A percentile compares a stretch with the other conserved stretches of the same genome.
Conservation (phyloP, 2,113 vertebrate species). For the Himantopus leucocephalus region DNA sequence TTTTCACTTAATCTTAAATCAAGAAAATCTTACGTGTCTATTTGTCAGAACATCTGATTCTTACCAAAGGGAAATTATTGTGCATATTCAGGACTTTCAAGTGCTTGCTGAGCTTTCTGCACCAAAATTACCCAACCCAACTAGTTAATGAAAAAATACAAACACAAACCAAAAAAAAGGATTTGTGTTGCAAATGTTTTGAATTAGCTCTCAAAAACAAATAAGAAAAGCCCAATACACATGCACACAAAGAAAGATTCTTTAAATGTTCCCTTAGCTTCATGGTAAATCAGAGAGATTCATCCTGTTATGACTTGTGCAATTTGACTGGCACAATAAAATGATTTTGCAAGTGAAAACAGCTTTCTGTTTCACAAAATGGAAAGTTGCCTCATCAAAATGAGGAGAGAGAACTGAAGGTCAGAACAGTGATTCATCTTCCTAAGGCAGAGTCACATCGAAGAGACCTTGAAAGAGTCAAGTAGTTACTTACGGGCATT, state of each 20-base stretch:
- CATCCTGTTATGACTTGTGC: not conserved
- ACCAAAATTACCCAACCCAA: not conserved
- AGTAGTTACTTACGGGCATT: not conserved
- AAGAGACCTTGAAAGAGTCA: slow-evolving; percentile 28
- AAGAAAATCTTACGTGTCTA: not conserved
- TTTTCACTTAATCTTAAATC: not conserved
- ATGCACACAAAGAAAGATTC: not conserved
- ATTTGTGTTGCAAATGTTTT: not conserved
- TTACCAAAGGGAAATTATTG: not conserved
- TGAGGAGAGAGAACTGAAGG: slow-evolving; percentile 8
- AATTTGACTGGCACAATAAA: slow-evolving; percentile 31
- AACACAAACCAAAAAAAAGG: not conserved
- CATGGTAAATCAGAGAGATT: slow-evolving; percentile 8
- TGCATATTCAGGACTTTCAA: not conserved
- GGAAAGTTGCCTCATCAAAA: slow-evolving; percentile 43
- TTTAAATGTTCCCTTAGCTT: not conserved
- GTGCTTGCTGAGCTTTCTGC: not conserved
- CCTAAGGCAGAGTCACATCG: not conserved
- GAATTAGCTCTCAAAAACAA: not conserved
- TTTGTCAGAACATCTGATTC: not conserved
- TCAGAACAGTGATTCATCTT: slow-evolving; percentile 54
- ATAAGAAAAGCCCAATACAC: not conserved
- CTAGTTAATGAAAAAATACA: not conserved
- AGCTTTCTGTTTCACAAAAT: slow-evolving; percentile 38
- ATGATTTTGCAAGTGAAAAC: slow-evolving; percentile 55